Evolutionary conservation across 2,113 vertebrate genomes (phyloP).

Genomic region (Trematocara nigrifrons): DNA sequence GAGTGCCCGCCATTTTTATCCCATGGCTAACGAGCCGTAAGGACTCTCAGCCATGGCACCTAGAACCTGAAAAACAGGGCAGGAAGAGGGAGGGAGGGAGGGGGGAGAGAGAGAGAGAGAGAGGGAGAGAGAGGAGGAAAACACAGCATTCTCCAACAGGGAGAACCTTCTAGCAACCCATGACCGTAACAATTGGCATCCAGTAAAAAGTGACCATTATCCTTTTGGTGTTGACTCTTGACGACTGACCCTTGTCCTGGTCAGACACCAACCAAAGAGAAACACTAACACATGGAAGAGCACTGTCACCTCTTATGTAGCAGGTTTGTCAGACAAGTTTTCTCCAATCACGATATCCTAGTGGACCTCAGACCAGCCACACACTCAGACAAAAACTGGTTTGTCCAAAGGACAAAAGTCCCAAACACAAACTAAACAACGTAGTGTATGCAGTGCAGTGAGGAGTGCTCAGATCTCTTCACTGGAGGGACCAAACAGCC

Average conservation of each 20-base stretch:
- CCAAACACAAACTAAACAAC: neutral
- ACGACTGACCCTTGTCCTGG: neutral
- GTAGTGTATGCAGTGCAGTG: neutral
- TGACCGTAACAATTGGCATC: neutral
- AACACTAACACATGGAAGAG: neutral
- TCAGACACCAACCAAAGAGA: neutral
- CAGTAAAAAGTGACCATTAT: neutral
- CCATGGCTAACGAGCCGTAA: neutral
- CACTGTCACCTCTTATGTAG: neutral
- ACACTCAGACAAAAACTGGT: neutral
- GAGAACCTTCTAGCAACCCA: neutral
- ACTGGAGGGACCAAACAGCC: neutral
- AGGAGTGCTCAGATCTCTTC: neutral
- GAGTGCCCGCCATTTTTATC: neutral
- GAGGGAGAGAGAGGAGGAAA: neutral
- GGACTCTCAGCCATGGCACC: neutral
- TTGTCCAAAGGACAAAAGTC: neutral
- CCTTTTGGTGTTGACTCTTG: neutral
- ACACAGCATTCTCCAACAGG: neutral
- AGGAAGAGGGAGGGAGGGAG: too few relatives aligned
- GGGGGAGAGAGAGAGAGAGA: neutral
- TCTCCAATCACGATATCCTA: neutral
- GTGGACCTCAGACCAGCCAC: neutral
- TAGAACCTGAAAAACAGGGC: neutral
- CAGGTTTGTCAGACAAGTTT: neutral